phyloP scores from a whole-genome alignment of 2,113 vertebrate species.

The Oophaga pumilio region DNA sequence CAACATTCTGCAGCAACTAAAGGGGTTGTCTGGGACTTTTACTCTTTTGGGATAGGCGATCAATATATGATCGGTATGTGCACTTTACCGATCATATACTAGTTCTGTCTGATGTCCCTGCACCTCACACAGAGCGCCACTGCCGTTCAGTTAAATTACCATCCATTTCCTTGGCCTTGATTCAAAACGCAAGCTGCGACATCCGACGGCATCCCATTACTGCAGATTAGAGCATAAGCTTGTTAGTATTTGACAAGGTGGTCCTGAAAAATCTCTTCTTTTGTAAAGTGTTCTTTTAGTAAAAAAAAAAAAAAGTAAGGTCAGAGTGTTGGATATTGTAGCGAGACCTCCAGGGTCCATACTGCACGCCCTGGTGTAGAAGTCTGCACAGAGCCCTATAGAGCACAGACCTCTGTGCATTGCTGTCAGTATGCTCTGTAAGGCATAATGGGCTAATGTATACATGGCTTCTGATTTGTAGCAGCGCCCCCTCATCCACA shows the following conservation, averaged over 20 bases:
- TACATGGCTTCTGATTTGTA: too few species aligned
- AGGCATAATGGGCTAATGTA: too few species aligned
- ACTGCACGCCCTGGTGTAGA: too few species aligned
- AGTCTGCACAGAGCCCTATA: background rate
- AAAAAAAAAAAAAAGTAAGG: background rate
- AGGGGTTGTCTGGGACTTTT: too few species aligned
- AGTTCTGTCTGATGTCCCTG: background rate
- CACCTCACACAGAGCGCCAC: conserved; percentile 27
- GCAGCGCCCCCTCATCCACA: too few species aligned
- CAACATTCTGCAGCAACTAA: too few species aligned
- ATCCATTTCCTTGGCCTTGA: conserved; percentile 13
- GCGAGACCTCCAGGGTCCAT: background rate
- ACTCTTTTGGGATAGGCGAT: too few species aligned
- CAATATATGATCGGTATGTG: too few species aligned
- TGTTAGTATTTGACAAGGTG: background rate
- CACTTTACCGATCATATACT: too few species aligned
- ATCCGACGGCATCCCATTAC: conserved; percentile 18
- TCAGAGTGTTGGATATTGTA: background rate
- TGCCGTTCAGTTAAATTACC: conserved; percentile 12
- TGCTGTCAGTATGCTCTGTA: too few species aligned
- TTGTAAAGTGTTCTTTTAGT: background rate
- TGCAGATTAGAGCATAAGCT: background rate
- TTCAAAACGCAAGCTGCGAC: conserved; percentile 13
- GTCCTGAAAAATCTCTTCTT: background rate
- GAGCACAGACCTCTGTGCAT: background rate